Percentiles rank a stretch among this genome's conserved stretches.
Evolutionary conservation across 2,113 vertebrate genomes (phyloP).

Genomic region (Hippocampus barbouri): DNA sequence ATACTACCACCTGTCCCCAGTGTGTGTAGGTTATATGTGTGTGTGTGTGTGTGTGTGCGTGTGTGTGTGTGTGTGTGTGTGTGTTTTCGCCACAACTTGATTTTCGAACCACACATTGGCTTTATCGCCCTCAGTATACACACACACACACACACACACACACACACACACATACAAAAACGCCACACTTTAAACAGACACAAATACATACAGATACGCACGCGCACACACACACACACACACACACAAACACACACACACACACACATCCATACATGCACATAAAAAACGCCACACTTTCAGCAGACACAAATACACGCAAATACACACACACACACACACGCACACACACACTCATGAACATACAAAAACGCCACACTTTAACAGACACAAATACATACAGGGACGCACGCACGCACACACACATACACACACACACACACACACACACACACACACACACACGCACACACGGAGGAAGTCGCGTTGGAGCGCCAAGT

Average conservation of each 20-base stretch:
- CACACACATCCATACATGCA: background rate
- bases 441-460: slow-evolving; percentile 11
- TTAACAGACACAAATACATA: too few species aligned
- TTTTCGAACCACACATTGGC: too few species aligned
- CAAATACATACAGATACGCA: background rate
- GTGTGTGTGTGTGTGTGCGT: background rate
- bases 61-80: too few species aligned
- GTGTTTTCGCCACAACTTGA: too few species aligned
- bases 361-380: too few species aligned
- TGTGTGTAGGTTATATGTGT: slow-evolving; percentile 1
- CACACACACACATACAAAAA: background rate
- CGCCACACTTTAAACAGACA: background rate
- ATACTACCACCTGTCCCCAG: slow-evolving; percentile 50
- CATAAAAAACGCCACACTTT: background rate
- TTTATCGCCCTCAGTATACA: background rate
- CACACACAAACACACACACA: slow-evolving; percentile 2
- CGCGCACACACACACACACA: slow-evolving; percentile 10
- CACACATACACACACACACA: slow-evolving; percentile 11
- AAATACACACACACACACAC: slow-evolving; percentile 10
- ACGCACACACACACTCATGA: slow-evolving; percentile 14
- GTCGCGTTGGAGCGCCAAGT: slow-evolving; percentile 45
- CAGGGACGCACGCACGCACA: background rate
- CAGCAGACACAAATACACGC: background rate
- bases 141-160: background rate
- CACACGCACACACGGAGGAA: slow-evolving; percentile 38